Base-by-base conservation (phyloP, 2,888 invertebrate species). In the Nysson spinosus region DNA sequence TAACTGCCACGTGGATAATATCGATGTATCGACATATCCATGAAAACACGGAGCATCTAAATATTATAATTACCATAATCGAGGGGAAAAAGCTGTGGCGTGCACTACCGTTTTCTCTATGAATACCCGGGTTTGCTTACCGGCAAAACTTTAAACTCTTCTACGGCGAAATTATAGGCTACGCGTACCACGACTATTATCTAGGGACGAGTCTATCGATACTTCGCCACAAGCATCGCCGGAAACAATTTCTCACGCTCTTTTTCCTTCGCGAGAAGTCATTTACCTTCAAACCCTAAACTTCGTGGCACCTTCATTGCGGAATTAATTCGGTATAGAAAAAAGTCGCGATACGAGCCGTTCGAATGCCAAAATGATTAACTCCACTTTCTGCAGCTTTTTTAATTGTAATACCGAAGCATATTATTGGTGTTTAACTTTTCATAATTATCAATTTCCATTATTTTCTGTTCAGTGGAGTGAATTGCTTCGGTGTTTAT, bases 111-210 rank as follows among this genome's bases (percentile, higher is more conserved):
- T 42, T 34, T n/a, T 28, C 34, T 32, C 34, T 28, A 40, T 37
- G 32, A 47, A 39, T 19, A 34, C 19, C 24, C n/a, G n/a, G 11
- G 60, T 46, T 32, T 17, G 14, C 22, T 16, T 34, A 19, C 30
- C 14, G 20, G 43, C 16, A 26, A 50, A 57, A 35, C 60, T 56
- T 56, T 56, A 72, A 67, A 60, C 65, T 64, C 64, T 69, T 55
- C 46, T 43, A 52, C 49, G 55, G 56, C 65, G 56, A 70, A 78
- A 78, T 78, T 75, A 77, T 67, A 75, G 60, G 42, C 24, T 16
- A 42, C 42, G 30, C 55, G 40, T 34, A 16, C 37, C 28, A 17
- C 50, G 37, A 39, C 43, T 49, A 58, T 73, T 72, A 61, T 40
- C 51, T 58, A 37, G 52, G 58, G 52, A 37, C 52, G 34, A 35